Percentiles rank a stretch among this genome's conserved stretches.
Evolutionary conservation across 2,888 invertebrate genomes (phyloP).

Genomic region (Zeuzera pyrina): DNA sequence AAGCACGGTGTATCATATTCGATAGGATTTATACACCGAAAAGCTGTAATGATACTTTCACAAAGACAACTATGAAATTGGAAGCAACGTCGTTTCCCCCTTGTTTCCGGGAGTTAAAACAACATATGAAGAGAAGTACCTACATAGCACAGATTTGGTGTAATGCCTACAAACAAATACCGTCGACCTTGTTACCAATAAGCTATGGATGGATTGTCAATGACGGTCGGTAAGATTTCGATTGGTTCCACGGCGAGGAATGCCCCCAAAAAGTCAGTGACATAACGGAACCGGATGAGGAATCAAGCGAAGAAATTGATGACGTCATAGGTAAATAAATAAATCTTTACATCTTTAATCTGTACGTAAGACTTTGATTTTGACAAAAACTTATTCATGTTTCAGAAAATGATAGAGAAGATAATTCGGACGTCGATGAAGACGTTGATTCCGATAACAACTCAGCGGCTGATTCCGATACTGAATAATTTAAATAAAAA

Average conservation of each 20-base stretch:
- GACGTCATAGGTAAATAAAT: conserved; percentile 13
- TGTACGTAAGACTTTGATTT: conserved; percentile 8
- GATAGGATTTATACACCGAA: too few relatives aligned
- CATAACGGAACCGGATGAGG: conserved; percentile 14
- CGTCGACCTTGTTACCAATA: conserved; percentile 18
- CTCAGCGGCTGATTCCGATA: conserved; percentile 15
- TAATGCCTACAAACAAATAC: conserved; percentile 18
- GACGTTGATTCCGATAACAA: conserved; percentile 13
- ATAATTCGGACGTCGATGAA: conserved; percentile 17
- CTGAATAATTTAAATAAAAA: conserved; percentile 14
- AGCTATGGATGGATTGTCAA: conserved; percentile 17
- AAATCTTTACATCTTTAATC: conserved; percentile 8
- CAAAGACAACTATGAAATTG: conserved; percentile 4
- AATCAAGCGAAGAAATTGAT: conserved; percentile 14
- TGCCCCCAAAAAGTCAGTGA: conserved; percentile 16
- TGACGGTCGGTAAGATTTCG: conserved; percentile 17
- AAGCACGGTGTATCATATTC: too few relatives aligned
- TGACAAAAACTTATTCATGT: conserved; percentile 15
- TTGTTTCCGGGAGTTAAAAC: too few relatives aligned
- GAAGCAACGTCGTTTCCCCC: too few relatives aligned
- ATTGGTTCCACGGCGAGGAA: conserved; percentile 20
- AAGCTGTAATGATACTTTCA: conserved; percentile 15
- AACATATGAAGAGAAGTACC: conserved; percentile 14
- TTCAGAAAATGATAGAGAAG: conserved; percentile 19
- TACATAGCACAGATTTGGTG: conserved; percentile 19